Evolutionary conservation across 2,888 invertebrate genomes (phyloP).

Genomic region (Campoplex nolae): DNA sequence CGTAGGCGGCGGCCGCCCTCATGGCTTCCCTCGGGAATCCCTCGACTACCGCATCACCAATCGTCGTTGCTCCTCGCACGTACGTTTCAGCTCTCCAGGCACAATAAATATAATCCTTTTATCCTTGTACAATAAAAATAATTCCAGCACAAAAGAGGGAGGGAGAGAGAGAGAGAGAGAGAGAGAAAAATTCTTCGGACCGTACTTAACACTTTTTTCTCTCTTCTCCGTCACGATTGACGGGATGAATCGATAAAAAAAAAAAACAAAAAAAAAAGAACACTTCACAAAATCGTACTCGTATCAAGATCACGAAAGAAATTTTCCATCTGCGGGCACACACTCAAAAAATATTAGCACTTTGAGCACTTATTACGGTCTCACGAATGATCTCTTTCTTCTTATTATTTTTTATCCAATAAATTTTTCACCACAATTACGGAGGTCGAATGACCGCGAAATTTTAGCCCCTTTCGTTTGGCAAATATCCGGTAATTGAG

Average conservation of each 20-base stretch:
- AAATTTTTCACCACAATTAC: constrained; percentile 57
- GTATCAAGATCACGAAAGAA: background rate
- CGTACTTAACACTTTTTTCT: constrained; percentile 5
- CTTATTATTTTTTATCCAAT: constrained; percentile 13
- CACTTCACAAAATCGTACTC: constrained; percentile 30
- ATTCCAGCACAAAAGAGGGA: constrained; percentile 13
- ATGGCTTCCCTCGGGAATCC: constrained; percentile 84
- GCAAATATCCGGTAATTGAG: constrained; percentile 14
- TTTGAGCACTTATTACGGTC: constrained; percentile 40
- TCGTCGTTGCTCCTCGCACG: constrained; percentile 75
- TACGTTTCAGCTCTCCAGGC: constrained; percentile 41
- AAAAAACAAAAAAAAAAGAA: background rate
- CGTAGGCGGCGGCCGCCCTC: constrained; percentile 85
- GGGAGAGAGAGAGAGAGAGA: background rate
- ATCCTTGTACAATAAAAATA: constrained; percentile 27
- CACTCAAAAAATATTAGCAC: constrained; percentile 24
- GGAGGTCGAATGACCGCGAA: constrained; percentile 53
- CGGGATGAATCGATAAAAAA: background rate
- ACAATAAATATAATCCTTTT: constrained; percentile 44
- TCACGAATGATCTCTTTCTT: constrained; percentile 16
- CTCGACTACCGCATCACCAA: constrained; percentile 84
- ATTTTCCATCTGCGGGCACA: background rate
- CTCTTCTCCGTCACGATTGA: constrained; percentile 13
- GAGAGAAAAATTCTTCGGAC: background rate
- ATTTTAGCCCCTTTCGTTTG: constrained; percentile 31